phyloP scores from a whole-genome alignment of 2,797 vertebrate species.

The Mus minutoides region DNA sequence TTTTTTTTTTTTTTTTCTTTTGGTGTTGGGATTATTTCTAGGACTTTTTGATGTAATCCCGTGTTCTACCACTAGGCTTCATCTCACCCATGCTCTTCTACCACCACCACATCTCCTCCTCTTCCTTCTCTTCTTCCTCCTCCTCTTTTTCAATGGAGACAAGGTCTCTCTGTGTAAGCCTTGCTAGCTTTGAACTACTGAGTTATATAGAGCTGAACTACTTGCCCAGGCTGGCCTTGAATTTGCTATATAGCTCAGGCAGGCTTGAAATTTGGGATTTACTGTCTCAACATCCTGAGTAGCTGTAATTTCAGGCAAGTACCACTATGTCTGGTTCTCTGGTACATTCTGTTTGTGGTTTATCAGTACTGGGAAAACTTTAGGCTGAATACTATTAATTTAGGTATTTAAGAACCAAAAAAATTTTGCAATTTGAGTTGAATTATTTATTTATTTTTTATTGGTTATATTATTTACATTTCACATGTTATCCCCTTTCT shows the following conservation, averaged over 20 bases:
- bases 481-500: not conserved
- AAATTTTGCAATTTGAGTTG: not conserved
- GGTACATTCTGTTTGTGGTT: conserved; percentile 32
- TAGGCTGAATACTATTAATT: conserved; percentile 13
- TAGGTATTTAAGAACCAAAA: not conserved
- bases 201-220: not conserved
- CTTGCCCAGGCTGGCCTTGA: not conserved
- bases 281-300: not conserved
- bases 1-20: not conserved
- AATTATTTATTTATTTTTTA: not conserved
- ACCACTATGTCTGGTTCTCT: not conserved
- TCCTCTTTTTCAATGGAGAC: not conserved
- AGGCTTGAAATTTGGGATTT: not conserved
- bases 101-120: not conserved
- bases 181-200: not conserved
- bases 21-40: not conserved
- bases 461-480: not conserved
- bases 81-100: too few species aligned
- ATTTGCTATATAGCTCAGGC: not conserved
- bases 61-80: not conserved
- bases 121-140: not conserved
- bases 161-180: not conserved
- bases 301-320: not conserved
- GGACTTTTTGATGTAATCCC: not conserved
- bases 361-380: not conserved